Evolutionary conservation across 2,113 vertebrate genomes (phyloP), one percentile per base, ranked within the genome.

Genomic region (Nesoenas mayeri): DNA sequence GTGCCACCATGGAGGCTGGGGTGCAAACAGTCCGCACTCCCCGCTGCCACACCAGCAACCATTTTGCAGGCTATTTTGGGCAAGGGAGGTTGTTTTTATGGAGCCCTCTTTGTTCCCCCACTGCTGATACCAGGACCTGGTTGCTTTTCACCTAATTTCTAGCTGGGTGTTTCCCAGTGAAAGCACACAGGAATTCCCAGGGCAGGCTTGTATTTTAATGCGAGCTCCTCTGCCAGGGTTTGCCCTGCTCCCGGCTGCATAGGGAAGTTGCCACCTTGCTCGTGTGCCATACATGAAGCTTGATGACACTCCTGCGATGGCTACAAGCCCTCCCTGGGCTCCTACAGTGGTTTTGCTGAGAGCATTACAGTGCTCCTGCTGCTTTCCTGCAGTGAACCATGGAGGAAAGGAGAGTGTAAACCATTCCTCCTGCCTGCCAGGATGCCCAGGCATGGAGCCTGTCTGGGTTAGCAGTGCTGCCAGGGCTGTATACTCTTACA

Each of bases 261-360:
- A 7, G 54, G 20, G 34, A 53, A 83, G 83, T 24, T 58, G 64
- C 56, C 56, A 7, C 58, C 40, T 62, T 3, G 3, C 2, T 83
- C 25, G 58, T 16, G 54, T 2, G 0, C 69, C 8, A 0, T 2
- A 25, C 65, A 11, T 4, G 0, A 3, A 26, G 75, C 31, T 79
- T 7, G 1, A 31, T 16, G 54, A 20, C 48, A 34, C 8, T 31
- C 57, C 29, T 75, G 26, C 0, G 0, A 5, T 10, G 69, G 83
- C 67, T 57, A 20, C 67, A 21, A 42, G 38, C 62, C 36, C 48
- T 57, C 0, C 53, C 20, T 3, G 1, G 42, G 36, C 28, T 78
- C 51, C 44, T 19, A 2, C 9, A 1, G 22, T 12, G 64, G 9
- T 50, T 92, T 85, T 83, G 4, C 24, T 60, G 34, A 22, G 66